Evolutionary conservation across 2,113 vertebrate species (phyloP), one percentile per base, ranked within the genome.

Genomic region (Apodemus sylvaticus): DNA sequence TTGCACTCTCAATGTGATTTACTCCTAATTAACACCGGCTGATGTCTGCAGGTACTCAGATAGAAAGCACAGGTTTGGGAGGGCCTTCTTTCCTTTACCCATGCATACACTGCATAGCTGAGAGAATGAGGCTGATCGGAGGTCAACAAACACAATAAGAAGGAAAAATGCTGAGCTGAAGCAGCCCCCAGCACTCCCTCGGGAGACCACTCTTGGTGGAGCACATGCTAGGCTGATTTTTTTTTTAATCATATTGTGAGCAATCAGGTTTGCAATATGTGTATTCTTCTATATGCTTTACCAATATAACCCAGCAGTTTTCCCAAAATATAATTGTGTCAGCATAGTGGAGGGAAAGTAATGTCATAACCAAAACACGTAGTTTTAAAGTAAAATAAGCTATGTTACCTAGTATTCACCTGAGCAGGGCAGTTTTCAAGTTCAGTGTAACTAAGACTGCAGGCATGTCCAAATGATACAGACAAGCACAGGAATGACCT

Each of bases 261-360:
- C 95, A 79, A 82, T 19, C 7, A 95, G 53, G 92, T 58, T 94
- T 91, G 34, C 76, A 17, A 48, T 66, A 29, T 94, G 92, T 96
- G 64, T 71, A 90, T 90, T 86, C 24, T 64, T 73, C 39, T 85
- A 39, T 66, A 87, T 78, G 42, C 89, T 79, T 58, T 93, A 68
- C 66, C 71, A 86, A 58, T 89, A 94, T 45, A 60, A 60, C 51
- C 90, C 2, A 95, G 60, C 20, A 71, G 24, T 76, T 71, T 31
- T 29, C 86, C 58, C 34, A 88, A 83, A 94, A 89, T 88, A 85
- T 10, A 64, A 93, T 86, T 58, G 81, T 93, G 77, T 95, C 51
- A 86, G 14, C 53, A 93, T 3, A 70, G 16, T 29, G 24, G 79
- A 42, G 7, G 26, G 39, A 60, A 98, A 91, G 39, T 51, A 96